Percentiles rank a stretch among this genome's conserved stretches.
phyloP scores from a whole-genome alignment of 92 coral and sea anemone genomes.

The Desmophyllum pertusum region DNA sequence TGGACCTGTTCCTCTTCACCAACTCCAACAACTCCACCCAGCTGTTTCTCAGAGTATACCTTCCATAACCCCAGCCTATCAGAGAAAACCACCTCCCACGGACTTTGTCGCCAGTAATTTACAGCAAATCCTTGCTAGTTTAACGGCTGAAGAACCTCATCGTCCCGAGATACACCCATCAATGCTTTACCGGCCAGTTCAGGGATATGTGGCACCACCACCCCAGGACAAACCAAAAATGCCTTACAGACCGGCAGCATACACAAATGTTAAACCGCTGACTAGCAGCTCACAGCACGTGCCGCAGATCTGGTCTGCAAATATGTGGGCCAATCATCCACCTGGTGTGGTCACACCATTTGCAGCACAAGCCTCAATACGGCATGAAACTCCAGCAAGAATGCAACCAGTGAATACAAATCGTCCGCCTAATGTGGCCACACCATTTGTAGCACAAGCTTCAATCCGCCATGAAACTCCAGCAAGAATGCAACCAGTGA shows the following conservation, averaged over 20 bases:
- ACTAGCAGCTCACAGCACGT: neutral
- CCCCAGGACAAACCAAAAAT: neutral
- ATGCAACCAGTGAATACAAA: neutral
- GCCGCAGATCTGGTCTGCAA: neutral
- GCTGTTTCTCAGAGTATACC: conserved; percentile 7
- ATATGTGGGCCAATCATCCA: conserved; percentile 6
- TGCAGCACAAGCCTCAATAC: conserved; percentile 4
- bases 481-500: neutral
- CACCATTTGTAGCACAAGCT: neutral
- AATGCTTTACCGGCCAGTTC: conserved; percentile 4
- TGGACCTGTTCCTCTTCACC: conserved; percentile 1
- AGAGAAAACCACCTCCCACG: conserved; percentile 4
- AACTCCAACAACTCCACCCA: neutral
- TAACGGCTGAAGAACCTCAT: conserved; percentile 40
- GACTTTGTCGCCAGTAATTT: conserved; percentile 52
- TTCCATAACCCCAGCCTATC: conserved; percentile 1
- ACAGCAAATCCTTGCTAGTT: conserved; percentile 67
- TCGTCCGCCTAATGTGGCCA: neutral
- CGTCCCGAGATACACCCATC: neutral
- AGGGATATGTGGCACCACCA: neutral
- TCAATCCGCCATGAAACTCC: neutral
- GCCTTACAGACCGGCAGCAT: neutral
- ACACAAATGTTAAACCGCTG: neutral
- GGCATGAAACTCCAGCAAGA: neutral
- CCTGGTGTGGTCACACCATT: neutral